Evolutionary conservation across 1,140 invertebrate genomes (phyloP).

Genomic region (Cataglyphis hispanica): DNA sequence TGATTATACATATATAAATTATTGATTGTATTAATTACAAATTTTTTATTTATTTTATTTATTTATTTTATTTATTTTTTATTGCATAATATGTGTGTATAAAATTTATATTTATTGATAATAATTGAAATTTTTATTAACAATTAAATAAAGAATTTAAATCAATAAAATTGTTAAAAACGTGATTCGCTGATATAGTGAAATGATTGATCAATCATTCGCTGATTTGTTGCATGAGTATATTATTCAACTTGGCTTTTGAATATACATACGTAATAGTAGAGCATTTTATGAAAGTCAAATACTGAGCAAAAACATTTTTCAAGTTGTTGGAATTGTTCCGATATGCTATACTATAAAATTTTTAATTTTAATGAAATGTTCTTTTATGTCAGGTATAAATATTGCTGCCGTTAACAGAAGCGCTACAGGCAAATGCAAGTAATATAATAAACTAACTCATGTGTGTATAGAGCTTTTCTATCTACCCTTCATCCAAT

Average conservation of each 20-base stretch:
- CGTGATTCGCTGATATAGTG: neutral
- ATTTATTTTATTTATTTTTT: too few relatives aligned
- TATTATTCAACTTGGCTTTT: neutral
- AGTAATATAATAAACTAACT: neutral
- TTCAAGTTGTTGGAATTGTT: neutral
- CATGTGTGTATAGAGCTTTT: neutral
- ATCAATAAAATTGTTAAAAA: conserved; percentile 12
- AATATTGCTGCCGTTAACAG: neutral
- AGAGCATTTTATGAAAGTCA: neutral
- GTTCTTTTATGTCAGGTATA: neutral
- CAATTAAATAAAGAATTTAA: conserved; percentile 13
- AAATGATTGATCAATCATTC: neutral
- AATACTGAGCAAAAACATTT: neutral
- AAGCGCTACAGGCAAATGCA: neutral
- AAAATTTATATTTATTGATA: neutral
- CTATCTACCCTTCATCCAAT: neutral
- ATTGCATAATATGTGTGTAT: neutral
- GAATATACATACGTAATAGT: too few relatives aligned
- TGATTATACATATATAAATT: conserved; percentile 2
- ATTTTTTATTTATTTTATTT: neutral
- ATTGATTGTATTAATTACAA: neutral
- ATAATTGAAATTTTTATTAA: neutral
- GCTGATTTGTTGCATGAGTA: neutral
- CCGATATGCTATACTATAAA: neutral
- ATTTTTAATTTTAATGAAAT: conserved; percentile 6